Percentiles rank a stretch among this genome's conserved stretches.
Conservation (phyloP, 2,888 invertebrate genomes). For the Panorpa germanica region DNA sequence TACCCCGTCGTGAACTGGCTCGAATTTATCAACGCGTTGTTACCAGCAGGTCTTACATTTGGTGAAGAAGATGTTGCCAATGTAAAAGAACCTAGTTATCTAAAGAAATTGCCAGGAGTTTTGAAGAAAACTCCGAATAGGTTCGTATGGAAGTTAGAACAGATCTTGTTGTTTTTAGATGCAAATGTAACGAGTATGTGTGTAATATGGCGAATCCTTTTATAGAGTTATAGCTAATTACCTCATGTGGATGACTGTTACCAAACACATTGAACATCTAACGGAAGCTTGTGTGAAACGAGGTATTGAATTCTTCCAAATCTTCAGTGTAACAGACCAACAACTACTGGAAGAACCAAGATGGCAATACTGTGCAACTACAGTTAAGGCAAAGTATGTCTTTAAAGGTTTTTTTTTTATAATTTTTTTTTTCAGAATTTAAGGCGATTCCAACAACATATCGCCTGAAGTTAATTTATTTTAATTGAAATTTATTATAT, state of each 20-base stretch:
- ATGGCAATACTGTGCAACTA: conserved; percentile 70
- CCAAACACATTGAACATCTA: conserved; percentile 52
- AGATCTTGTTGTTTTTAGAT: background rate
- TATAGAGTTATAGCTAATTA: conserved; percentile 50
- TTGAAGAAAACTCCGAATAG: conserved; percentile 17
- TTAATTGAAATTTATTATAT: background rate
- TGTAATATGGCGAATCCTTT: background rate
- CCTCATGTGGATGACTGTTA: conserved; percentile 67
- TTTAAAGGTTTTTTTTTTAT: no score
- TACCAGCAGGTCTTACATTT: conserved; percentile 38
- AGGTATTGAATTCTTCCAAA: no score
- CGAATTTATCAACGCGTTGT: conserved; percentile 54
- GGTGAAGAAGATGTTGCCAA: conserved; percentile 47
- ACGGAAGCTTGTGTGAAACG: no score
- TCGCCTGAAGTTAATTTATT: no score
- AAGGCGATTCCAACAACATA: no score
- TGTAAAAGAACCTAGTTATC: conserved; percentile 58
- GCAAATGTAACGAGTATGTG: no score
- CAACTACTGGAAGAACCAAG: conserved; percentile 47
- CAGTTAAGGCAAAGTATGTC: conserved; percentile 41
- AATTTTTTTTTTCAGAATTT: no score
- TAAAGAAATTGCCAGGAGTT: conserved; percentile 36
- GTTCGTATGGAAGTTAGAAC: conserved; percentile 13
- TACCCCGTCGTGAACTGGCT: conserved; percentile 58
- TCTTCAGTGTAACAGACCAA: no score